These are phyloP conservation scores for Caenorhabditis uteleia DNA, from an alignment of 2,888 invertebrate species.

Conservation along the genomic window DNA sequence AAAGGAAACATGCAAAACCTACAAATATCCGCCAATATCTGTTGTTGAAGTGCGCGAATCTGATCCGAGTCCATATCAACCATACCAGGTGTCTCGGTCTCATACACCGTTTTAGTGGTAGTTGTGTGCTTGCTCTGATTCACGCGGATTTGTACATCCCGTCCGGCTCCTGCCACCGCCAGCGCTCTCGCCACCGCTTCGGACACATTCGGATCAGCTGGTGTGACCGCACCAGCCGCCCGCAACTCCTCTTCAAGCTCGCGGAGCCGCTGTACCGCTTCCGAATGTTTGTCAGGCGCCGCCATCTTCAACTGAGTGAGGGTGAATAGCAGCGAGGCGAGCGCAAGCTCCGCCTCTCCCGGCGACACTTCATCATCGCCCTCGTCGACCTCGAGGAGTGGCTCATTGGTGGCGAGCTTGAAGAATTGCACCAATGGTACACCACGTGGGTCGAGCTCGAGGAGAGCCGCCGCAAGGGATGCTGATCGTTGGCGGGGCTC, in stretches of 20 bases:
- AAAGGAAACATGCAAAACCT: constrained; percentile 18
- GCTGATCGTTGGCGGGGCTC: constrained; percentile 50
- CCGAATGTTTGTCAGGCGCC: constrained; percentile 40
- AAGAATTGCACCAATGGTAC: constrained; percentile 53
- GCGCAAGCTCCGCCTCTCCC: constrained; percentile 45
- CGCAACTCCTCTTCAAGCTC: constrained; percentile 63
- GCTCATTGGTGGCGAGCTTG: constrained; percentile 35
- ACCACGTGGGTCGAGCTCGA: constrained; percentile 48
- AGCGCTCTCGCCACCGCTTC: constrained; percentile 63
- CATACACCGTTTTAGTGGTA: constrained; percentile 68
- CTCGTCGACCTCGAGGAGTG: constrained; percentile 45
- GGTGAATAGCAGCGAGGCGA: constrained; percentile 46
- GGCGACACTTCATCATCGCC: constrained; percentile 42
- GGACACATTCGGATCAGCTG: constrained; percentile 62
- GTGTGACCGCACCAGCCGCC: constrained; percentile 58
- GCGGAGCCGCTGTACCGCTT: constrained; percentile 62
- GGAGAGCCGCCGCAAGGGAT: constrained; percentile 53
- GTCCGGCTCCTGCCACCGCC: constrained; percentile 55
- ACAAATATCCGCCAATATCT: constrained; percentile 65
- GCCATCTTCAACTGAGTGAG: constrained; percentile 50
- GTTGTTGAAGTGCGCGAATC: constrained; percentile 62
- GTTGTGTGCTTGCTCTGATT: constrained; percentile 66
- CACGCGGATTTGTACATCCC: constrained; percentile 67
- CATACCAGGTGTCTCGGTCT: constrained; percentile 69
- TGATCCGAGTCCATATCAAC: constrained; percentile 59